Conservation (phyloP, 2,113 vertebrate species). For the Orthonyx spaldingii region DNA sequence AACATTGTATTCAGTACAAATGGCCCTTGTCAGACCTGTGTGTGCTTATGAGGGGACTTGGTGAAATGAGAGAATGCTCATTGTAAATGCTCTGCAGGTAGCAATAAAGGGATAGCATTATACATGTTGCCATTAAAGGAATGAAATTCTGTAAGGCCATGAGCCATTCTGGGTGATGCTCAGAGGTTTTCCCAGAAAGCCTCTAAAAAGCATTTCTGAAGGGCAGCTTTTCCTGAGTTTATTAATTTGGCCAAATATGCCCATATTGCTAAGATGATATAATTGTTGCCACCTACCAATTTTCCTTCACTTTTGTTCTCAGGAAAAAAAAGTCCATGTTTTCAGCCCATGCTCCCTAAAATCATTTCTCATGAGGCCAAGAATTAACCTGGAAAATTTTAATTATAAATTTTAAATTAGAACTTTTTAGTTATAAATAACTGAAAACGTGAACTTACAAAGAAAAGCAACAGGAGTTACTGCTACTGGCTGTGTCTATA, state of each 20-base stretch:
- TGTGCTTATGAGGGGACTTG: background rate
- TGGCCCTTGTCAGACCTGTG: background rate
- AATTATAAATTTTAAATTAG: conserved; percentile 18
- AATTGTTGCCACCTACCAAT: background rate
- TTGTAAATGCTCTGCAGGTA: background rate
- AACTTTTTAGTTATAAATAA: background rate
- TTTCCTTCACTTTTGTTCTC: background rate
- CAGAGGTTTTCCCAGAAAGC: background rate
- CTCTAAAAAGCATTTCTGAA: background rate
- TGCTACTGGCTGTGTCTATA: background rate
- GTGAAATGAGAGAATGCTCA: background rate
- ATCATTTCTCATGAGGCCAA: background rate
- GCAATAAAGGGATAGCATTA: background rate
- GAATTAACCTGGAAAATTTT: conserved; percentile 2
- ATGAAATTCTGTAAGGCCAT: background rate
- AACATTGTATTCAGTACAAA: background rate
- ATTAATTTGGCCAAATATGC: background rate
- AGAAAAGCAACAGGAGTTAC: background rate
- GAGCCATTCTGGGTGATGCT: background rate
- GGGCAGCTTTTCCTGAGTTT: background rate
- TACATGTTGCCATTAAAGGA: background rate
- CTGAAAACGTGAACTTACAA: background rate
- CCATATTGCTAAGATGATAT: background rate
- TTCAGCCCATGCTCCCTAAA: background rate
- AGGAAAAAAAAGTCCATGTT: background rate